Evolutionary conservation across 2,113 vertebrate species (phyloP), one percentile per base, ranked within the genome.

Genomic region (Dasyprocta punctata): DNA sequence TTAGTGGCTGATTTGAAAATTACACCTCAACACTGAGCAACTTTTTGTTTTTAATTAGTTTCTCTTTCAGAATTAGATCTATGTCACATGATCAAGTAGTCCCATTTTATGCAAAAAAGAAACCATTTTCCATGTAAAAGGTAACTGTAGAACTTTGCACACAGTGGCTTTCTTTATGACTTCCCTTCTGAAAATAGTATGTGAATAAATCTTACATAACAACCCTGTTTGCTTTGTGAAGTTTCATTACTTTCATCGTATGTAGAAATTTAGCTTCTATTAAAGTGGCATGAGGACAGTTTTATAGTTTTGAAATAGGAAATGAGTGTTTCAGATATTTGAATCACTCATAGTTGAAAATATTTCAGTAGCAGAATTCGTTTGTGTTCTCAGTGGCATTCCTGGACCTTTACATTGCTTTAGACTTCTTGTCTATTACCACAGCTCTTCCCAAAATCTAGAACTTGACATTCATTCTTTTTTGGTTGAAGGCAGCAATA

Each of bases 41-140:
- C 77, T 84, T 95, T 67, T 94, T 61, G 49, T 77, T 94, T 93
- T 92, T 91, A 90, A 92, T 92, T 61, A 88, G 58, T 69, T 95
- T 58, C 52, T 58, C 81, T 95, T 87, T 93, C 41, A 95, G 54
- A 0, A 92, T 88, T 86, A 44, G 30, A 71, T 92, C 20, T 82
- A 63, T 56, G 60, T 17, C 56, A 93, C 17, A 61, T 89, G 44
- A 92, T 90, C 85, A 88, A 95, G 92, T 61, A 16, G 17, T 54
- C 58, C 90, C 63, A 61, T 52, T 80, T 86, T 44, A 54, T 83
- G 12, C 4, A 92, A 94, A 96, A 97, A 84, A 84, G n/a, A 73
- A 94, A 87, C 61, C 80, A 85, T 65, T 82, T 63, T 89, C 90
- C 19, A 54, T n/a, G 36, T 85, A n/a, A 89, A 96, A 4, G 4